Evolutionary conservation across 2,113 vertebrate species (phyloP).

Genomic region (Nyctibius bracteatus): DNA sequence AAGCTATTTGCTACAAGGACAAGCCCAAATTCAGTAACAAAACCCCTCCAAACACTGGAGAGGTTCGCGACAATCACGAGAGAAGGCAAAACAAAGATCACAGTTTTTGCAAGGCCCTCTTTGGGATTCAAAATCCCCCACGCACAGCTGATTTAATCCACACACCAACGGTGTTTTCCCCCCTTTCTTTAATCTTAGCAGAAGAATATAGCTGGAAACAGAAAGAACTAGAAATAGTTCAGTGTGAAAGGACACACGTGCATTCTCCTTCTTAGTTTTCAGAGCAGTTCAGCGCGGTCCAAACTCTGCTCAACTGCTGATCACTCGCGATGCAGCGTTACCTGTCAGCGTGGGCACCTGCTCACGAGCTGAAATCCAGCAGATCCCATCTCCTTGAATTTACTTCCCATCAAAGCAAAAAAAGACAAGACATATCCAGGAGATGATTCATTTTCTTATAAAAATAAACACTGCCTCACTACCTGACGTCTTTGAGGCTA

Average conservation of each 20-base stretch:
- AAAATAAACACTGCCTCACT: not conserved
- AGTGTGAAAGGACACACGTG: not conserved
- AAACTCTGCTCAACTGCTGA: not conserved
- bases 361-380: not conserved
- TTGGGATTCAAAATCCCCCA: not conserved
- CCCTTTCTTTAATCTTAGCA: not conserved
- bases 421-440: not conserved
- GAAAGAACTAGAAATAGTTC: not conserved
- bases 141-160: not conserved
- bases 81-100: not conserved
- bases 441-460: not conserved
- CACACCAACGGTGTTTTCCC: not conserved
- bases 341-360: not conserved
- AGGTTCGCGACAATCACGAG: not conserved
- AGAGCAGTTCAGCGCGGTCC: too few species aligned
- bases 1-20: not conserved
- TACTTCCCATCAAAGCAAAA: not conserved
- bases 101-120: not conserved
- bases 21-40: not conserved
- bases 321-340: not conserved
- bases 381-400: not conserved
- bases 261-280: not conserved
- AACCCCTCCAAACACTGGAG: not conserved
- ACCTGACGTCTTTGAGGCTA: not conserved
- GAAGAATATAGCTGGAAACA: not conserved